Base-by-base conservation (phyloP, 1,140 invertebrate species). In the Choristoneura fumiferana region DNA sequence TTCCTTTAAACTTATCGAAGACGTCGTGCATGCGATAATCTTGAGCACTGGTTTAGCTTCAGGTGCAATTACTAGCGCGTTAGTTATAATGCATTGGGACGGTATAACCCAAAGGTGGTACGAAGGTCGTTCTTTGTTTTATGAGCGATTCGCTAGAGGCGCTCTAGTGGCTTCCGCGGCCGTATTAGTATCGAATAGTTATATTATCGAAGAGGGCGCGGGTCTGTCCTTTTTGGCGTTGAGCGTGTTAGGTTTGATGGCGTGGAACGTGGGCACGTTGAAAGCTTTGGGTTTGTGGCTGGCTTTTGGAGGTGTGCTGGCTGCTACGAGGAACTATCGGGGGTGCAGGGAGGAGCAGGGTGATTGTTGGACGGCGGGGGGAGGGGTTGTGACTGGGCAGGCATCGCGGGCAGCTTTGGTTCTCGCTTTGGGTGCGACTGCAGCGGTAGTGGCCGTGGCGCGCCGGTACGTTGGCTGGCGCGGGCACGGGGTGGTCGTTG, bases 111-210 rank as follows among this genome's bases (percentile, higher is more conserved):
- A 90, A 35, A 92, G 92, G 39, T 95, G 93, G 94, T 93, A 93
- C 64, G 90, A 92, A 55, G 81, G 84, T 56, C 78, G 83, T 45
- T 89, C 92, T 62, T 73, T 91, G 10, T 77, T 84, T 39, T 82
- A 84, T 37, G 86, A 89, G 39, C 67, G 86, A 17, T 87, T 87
- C 29, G 84, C 91, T 8, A 85, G 94, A 35, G 66, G 93, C 0
- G 88, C 94, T n/a, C 84, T 95, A 22, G 73, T 94, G 2, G 87
- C 92, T 4, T 92, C 91, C 0, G 83, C 94, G 9, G 90, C 90
- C 22, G 92, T 93, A 13, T 81, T 95, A 39, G 96, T 98, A 81
- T 98, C 97, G 0, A 98, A 99, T 72, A 99, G 97, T 89, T 98
- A 95, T 81, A 93, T 98, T 18, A 93, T 98, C 22, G 93, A 97